Evolutionary conservation across 2,888 invertebrate genomes (phyloP), one percentile per base, ranked within the genome.

Genomic region (Adelphocoris suturalis): DNA sequence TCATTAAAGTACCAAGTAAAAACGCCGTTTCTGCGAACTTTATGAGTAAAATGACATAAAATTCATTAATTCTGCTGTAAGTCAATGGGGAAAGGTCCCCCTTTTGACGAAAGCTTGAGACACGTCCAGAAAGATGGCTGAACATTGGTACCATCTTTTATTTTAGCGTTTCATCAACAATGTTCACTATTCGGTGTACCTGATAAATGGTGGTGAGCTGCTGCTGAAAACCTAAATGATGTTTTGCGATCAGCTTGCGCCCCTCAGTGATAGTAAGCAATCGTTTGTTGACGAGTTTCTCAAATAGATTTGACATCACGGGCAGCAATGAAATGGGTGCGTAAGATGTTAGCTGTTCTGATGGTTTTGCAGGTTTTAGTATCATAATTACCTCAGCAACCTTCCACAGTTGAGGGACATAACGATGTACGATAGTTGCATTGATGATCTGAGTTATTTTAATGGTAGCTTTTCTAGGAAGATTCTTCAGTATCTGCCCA

Each of bases 61-160:
- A n/a, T n/a, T n/a, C n/a, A n/a, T n/a, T n/a, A n/a, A n/a, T n/a
- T n/a, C n/a, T n/a, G n/a, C n/a, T n/a, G n/a, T n/a, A n/a, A n/a
- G n/a, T n/a, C n/a, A n/a, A n/a, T n/a, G n/a, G n/a, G n/a, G n/a
- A n/a, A n/a, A n/a, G n/a, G n/a, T n/a, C n/a, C n/a, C n/a, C n/a
- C n/a, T n/a, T n/a, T n/a, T n/a, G n/a, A n/a, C n/a, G n/a, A n/a
- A n/a, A n/a, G n/a, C n/a, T n/a, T n/a, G n/a, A n/a, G n/a, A n/a
- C n/a, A n/a, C n/a, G n/a, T n/a, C n/a, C n/a, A n/a, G n/a, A n/a
- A n/a, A n/a, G n/a, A n/a, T n/a, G n/a, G n/a, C n/a, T n/a, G n/a
- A n/a, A n/a, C n/a, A n/a, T n/a, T n/a, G n/a, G n/a, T 4, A 85
- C 85, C 13, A 57, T 55, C 19, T 85, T 55, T 14, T 85, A 7